Evolutionary conservation across 2,888 invertebrate genomes (phyloP).

Genomic region (Gastracanthus pulcherrimus): DNA sequence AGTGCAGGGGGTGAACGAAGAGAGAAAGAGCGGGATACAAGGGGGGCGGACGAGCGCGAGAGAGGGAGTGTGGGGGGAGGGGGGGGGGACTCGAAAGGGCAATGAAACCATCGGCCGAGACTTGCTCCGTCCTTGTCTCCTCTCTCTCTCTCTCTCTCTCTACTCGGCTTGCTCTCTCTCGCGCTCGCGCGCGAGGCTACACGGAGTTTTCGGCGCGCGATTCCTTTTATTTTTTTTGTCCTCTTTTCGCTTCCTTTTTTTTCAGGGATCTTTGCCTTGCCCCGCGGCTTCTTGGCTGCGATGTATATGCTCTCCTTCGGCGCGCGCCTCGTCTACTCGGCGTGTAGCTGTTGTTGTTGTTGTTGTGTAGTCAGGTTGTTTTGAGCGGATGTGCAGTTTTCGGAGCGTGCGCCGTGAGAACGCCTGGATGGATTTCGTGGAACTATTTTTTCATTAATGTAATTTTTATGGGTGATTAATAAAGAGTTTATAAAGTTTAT

Average conservation of each 20-base stretch:
- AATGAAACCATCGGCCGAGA: conserved; percentile 55
- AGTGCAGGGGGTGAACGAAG: neutral
- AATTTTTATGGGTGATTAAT: no score
- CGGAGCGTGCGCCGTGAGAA: neutral
- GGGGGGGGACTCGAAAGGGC: conserved; percentile 51
- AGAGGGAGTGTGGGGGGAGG: neutral
- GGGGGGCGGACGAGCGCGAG: neutral
- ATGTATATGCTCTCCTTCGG: neutral
- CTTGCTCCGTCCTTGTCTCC: conserved; percentile 31
- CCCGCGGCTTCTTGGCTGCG: no score
- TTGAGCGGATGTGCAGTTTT: neutral
- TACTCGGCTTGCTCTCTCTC: neutral
- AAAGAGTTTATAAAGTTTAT: no score
- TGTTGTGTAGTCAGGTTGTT: no score
- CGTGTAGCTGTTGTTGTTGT: no score
- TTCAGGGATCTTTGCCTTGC: neutral
- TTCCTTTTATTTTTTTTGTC: neutral
- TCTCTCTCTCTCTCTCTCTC: neutral
- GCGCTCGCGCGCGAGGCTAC: no score
- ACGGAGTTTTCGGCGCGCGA: conserved; percentile 7
- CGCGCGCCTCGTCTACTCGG: no score
- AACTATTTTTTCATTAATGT: no score
- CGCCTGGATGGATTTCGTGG: neutral
- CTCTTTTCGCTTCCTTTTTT: neutral
- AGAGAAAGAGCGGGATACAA: neutral